Percentiles rank a stretch among this genome's conserved stretches.
Conservation (phyloP, 2,888 invertebrate genomes). For the Amphipyra tragopoginis region DNA sequence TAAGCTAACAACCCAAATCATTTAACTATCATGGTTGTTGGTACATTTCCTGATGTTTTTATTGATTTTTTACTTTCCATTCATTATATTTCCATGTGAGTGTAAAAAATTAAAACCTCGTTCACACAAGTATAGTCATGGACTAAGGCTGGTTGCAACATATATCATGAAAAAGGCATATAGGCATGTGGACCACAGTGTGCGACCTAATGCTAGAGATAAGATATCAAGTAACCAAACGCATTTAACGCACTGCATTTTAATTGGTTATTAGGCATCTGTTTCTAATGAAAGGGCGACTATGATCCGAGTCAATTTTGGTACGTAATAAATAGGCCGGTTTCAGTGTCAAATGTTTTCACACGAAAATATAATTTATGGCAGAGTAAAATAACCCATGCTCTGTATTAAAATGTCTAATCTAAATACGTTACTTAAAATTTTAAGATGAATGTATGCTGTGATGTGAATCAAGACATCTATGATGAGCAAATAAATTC, state of each 20-base stretch:
- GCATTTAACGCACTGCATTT: slow-evolving; percentile 57
- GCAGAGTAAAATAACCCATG: slow-evolving; percentile 25
- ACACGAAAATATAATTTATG: slow-evolving; percentile 54
- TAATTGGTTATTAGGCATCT: slow-evolving; percentile 79
- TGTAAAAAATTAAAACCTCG: neutral
- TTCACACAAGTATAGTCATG: slow-evolving; percentile 1
- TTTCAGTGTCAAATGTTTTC: slow-evolving; percentile 62
- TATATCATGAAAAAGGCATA: slow-evolving; percentile 2
- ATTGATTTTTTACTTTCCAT: no score
- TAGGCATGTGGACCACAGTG: slow-evolving; percentile 30
- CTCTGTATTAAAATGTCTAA: slow-evolving; percentile 14
- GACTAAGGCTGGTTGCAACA: neutral
- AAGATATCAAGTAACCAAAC: slow-evolving; percentile 42
- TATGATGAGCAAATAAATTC: no score
- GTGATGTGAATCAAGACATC: neutral
- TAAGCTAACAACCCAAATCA: neutral
- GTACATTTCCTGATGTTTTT: neutral
- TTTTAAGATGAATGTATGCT: slow-evolving; percentile 5
- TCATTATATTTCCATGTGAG: neutral
- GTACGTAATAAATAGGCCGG: slow-evolving; percentile 50
- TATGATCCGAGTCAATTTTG: slow-evolving; percentile 66
- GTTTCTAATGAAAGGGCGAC: slow-evolving; percentile 77
- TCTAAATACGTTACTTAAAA: slow-evolving; percentile 4
- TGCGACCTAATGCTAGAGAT: slow-evolving; percentile 47
- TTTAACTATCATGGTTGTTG: neutral